Percentiles rank a stretch among this genome's conserved stretches.
phyloP scores from a whole-genome alignment of 2,797 vertebrate genomes.

The Spinibarbus caldwelli region DNA sequence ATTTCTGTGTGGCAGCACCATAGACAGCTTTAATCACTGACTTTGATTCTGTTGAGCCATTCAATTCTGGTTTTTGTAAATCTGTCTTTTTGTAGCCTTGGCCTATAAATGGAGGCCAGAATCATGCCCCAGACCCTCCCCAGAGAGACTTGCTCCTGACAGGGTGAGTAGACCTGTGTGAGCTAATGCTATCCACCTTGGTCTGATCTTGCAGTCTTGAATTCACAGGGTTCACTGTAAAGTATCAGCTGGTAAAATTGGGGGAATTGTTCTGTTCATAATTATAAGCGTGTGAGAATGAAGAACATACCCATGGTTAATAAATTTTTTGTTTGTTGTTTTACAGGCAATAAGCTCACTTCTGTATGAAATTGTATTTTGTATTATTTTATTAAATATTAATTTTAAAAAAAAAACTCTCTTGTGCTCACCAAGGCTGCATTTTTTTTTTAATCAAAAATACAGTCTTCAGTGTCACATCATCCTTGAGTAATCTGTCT shows the following conservation, averaged over 20 bases:
- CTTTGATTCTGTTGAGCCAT: constrained; percentile 4
- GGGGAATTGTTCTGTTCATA: too few relatives aligned
- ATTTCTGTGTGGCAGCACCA: not conserved
- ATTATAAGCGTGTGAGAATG: not conserved
- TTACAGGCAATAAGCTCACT: too few relatives aligned
- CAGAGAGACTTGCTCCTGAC: constrained; percentile 97
- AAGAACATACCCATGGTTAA: not conserved
- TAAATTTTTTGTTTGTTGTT: too few relatives aligned
- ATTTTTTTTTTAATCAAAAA: too few relatives aligned
- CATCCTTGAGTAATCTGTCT: not conserved
- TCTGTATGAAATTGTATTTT: too few relatives aligned
- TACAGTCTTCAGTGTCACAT: not conserved
- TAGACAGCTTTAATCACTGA: not conserved
- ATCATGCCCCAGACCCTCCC: constrained; percentile 86
- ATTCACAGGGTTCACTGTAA: not conserved
- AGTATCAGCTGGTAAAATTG: not conserved
- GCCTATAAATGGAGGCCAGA: constrained; percentile 93
- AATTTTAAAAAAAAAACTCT: too few relatives aligned
- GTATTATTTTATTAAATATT: too few relatives aligned
- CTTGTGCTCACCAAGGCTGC: too few relatives aligned
- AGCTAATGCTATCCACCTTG: not conserved
- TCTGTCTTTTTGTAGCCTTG: constrained; percentile 80
- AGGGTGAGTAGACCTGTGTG: constrained; percentile 80
- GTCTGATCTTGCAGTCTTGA: not conserved
- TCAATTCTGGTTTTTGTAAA: not conserved